Base-by-base conservation (phyloP, 2,797 vertebrate species). In the Hemibagrus guttatus region DNA sequence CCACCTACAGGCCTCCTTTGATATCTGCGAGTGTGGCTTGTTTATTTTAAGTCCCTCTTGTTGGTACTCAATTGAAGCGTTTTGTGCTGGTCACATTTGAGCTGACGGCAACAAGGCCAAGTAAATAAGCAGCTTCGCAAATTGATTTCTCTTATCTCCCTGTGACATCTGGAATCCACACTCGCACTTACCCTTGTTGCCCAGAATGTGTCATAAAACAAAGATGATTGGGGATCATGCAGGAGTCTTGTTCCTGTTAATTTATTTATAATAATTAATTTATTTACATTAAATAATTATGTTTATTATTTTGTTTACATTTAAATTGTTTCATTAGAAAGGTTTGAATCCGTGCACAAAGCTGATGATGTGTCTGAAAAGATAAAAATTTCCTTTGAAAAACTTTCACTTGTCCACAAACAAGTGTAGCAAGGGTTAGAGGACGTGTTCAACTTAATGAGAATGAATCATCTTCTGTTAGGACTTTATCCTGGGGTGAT, bases 1-100 rank as follows among this genome's bases (percentile, higher is more conserved):
- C 86, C 90, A 86, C 87, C 91, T 89, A 90, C 90, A 88, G 63
- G 90, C 91, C 88, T 93, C 35, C 84, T 94, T 92, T 94, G 92
- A 93, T 92, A 84, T 75, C 21, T 35, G 56, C 61, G 49, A 69
- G 85, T 87, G 82, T 83, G 69, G 68, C 83, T 71, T 75, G 84
- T 86, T 87, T 85, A 76, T 85, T 78, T 85, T 87, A 52, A 87
- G 78, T 54, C 64, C 76, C 42, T 88, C 81, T 13, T 59, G 82
- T 86, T 17, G 56, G 84, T 88, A 69, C 85, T 86, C 72, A 89
- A 84, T 83, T 81, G 42, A 87, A 90, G 39, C 75, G 35, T 88
- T 68, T 75, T 63, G 68, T 81, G 71, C 83, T 76, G 71, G 81
- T 84, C 56, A 83, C 85, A 86, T 87, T 75, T 86, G 79, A 89